phyloP scores from a whole-genome alignment of 1,140 invertebrate species.

The Leptopilina boulardi region DNA sequence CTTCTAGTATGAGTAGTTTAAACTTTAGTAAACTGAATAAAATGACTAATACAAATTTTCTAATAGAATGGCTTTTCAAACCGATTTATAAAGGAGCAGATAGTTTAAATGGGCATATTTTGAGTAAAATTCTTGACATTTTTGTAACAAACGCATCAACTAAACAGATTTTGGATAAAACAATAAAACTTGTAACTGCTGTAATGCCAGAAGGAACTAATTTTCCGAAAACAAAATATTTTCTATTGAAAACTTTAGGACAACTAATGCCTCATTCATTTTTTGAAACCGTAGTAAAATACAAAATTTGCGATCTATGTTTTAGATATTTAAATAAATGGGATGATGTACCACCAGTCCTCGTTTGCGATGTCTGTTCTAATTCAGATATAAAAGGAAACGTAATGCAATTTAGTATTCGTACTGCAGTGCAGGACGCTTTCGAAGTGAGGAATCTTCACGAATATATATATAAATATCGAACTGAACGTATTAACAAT shows the following conservation, averaged over 20 bases:
- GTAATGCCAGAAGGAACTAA: background rate
- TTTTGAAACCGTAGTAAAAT: background rate
- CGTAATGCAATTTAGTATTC: background rate
- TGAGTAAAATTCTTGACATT: background rate
- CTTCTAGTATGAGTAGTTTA: no score
- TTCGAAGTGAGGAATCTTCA: background rate
- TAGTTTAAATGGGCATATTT: background rate
- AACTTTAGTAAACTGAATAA: no score
- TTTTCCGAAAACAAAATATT: background rate
- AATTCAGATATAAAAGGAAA: background rate
- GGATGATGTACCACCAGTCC: background rate
- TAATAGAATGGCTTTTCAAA: background rate
- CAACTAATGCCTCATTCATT: background rate
- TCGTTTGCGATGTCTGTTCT: background rate
- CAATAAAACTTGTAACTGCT: background rate
- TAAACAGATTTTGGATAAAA: background rate
- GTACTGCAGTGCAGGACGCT: background rate
- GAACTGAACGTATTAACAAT: no score
- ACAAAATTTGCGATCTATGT: background rate
- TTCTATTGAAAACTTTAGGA: background rate
- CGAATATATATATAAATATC: no score
- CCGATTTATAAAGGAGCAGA: background rate
- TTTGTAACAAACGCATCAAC: background rate
- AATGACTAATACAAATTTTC: background rate
- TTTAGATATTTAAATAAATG: background rate